These are phyloP conservation scores for Istiophorus platypterus DNA, from an alignment of 2,113 vertebrate species.

Conservation along the genomic window DNA sequence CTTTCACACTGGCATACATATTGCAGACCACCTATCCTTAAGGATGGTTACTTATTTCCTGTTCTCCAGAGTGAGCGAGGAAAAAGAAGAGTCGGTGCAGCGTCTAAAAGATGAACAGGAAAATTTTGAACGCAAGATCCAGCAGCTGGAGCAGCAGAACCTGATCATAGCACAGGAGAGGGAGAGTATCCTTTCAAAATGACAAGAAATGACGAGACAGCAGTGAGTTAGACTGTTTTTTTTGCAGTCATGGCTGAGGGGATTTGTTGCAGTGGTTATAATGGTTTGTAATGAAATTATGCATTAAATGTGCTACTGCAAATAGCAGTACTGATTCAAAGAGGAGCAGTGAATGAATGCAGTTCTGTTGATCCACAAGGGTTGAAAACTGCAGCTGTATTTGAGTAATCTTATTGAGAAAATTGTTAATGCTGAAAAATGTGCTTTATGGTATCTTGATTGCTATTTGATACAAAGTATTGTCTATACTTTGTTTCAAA, in stretches of 20 bases:
- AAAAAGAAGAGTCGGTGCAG: slow-evolving; percentile 94
- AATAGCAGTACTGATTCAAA: not conserved
- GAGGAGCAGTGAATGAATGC: not conserved
- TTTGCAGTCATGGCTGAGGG: not conserved
- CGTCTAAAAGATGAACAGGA: slow-evolving; percentile 92
- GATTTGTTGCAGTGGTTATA: no score
- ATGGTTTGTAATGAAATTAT: no score
- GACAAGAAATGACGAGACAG: not conserved
- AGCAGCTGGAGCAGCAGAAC: slow-evolving; percentile 93
- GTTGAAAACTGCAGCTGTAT: not conserved
- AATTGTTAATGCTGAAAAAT: not conserved
- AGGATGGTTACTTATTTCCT: not conserved
- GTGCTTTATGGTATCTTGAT: not conserved
- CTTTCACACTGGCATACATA: not conserved
- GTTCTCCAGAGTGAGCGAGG: slow-evolving; percentile 91
- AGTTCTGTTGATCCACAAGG: not conserved
- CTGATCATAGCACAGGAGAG: slow-evolving; percentile 92
- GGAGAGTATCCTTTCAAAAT: slow-evolving; percentile 94
- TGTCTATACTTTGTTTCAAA: not conserved
- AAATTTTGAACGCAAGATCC: slow-evolving; percentile 94
- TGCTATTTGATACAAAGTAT: not conserved
- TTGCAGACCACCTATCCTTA: not conserved
- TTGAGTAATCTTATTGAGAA: not conserved
- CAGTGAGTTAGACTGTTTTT: not conserved
- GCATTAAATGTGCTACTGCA: not conserved